phyloP scores from a whole-genome alignment of 2,888 invertebrate genomes.

The Lasioglossum vierecki region DNA sequence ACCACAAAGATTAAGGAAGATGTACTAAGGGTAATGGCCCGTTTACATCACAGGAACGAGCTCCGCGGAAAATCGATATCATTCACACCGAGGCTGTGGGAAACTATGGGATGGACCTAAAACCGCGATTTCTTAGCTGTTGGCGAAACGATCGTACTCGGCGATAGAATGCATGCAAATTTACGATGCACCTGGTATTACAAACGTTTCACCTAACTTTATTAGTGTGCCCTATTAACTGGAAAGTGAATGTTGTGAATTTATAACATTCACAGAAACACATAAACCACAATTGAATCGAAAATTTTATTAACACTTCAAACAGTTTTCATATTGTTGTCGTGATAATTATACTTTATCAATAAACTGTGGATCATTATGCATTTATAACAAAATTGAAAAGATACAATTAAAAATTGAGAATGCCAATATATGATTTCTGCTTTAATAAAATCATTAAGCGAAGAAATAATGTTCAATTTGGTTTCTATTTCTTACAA shows the following conservation, averaged over 20 bases:
- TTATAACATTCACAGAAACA: neutral
- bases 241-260: neutral
- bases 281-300: neutral
- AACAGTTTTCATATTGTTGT: neutral
- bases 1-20: conserved; percentile 48
- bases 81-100: conserved; percentile 55
- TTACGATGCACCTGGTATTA: neutral
- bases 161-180: conserved; percentile 26
- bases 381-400: no score
- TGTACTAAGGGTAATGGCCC: conserved; percentile 59
- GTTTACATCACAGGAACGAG: conserved; percentile 57
- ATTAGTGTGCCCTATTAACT: neutral
- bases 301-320: neutral
- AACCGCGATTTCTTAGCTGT: conserved; percentile 62
- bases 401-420: no score
- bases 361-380: no score
- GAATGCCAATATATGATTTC: no score
- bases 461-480: no score
- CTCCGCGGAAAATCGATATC: conserved; percentile 63
- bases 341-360: neutral
- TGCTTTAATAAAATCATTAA: no score
- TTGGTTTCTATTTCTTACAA: no score
- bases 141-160: conserved; percentile 33
- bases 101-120: conserved; percentile 59
- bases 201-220: neutral